Percentiles rank a stretch among this genome's conserved stretches.
Conservation (phyloP, 2,797 vertebrate genomes). For the Okamejei kenojei region DNA sequence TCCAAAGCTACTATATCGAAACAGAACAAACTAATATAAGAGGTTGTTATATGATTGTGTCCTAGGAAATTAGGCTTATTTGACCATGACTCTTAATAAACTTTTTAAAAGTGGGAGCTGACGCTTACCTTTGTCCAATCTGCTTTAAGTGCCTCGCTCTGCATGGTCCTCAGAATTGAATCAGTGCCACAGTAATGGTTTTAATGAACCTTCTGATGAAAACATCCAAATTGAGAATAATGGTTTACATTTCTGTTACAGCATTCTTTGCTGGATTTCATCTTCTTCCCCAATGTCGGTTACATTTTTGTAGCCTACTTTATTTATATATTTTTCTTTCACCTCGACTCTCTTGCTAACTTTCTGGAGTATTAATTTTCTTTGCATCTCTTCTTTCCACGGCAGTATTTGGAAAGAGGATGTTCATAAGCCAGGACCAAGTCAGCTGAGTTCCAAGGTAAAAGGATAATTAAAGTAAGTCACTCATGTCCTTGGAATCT, state of each 20-base stretch:
- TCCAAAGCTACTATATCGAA: not conserved
- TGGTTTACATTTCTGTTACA: not conserved
- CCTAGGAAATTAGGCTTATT: not conserved
- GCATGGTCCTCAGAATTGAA: not conserved
- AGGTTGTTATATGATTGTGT: not conserved
- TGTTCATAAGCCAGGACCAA: constrained; percentile 4
- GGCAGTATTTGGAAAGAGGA: not conserved
- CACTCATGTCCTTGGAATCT: constrained; percentile 12
- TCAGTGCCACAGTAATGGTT: not conserved
- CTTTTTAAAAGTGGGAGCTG: not conserved
- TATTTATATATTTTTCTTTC: not conserved
- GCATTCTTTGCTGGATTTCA: not conserved
- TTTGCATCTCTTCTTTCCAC: not conserved
- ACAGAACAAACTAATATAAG: not conserved
- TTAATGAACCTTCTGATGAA: not conserved
- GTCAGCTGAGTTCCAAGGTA: not conserved
- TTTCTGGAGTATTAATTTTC: not conserved
- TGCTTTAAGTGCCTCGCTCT: not conserved
- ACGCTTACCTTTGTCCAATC: not conserved
- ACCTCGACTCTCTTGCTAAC: not conserved
- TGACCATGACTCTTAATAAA: not conserved
- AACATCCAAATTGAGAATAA: not conserved
- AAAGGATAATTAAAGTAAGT: constrained; percentile 7
- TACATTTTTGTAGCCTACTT: not conserved
- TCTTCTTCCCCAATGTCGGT: not conserved